These are phyloP conservation scores for Meteorus cinctellus DNA, from an alignment of 2,888 invertebrate species.

Conservation along the genomic window DNA sequence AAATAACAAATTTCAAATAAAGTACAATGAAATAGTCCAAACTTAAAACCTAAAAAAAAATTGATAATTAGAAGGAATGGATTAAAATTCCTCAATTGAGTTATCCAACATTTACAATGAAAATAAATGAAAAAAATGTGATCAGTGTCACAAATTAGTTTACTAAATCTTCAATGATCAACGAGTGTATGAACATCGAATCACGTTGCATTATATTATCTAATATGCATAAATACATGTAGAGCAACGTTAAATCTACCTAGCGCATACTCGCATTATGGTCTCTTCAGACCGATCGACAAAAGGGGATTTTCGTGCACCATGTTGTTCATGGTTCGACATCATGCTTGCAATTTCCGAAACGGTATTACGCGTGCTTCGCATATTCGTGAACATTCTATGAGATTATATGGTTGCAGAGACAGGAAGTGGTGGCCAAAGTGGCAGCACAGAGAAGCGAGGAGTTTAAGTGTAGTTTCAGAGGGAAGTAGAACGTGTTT, in stretches of 20 bases:
- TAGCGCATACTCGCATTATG: not conserved
- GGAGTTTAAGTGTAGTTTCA: not conserved
- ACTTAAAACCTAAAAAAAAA: too few species aligned
- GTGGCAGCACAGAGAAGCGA: not conserved
- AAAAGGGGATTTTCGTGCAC: conserved; percentile 6
- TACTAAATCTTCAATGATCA: too few species aligned
- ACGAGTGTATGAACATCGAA: too few species aligned
- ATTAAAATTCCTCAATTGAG: too few species aligned
- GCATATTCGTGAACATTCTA: conserved; percentile 20
- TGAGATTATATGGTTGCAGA: not conserved
- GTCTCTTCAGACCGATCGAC: not conserved
- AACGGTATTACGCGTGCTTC: conserved; percentile 27
- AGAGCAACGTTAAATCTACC: not conserved
- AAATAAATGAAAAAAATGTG: too few species aligned
- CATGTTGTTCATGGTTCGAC: not conserved
- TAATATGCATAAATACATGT: too few species aligned
- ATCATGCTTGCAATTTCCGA: conserved; percentile 13
- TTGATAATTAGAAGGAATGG: too few species aligned
- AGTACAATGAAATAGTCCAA: too few species aligned
- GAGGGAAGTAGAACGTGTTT: not conserved
- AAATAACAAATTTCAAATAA: too few species aligned
- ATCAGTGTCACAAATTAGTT: too few species aligned
- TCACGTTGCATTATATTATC: too few species aligned
- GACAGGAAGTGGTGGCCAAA: not conserved
- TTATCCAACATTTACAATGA: too few species aligned